Evolutionary conservation across 2,888 invertebrate genomes (phyloP), one percentile per base, ranked within the genome.

Genomic region (Calameuta filiformis): DNA sequence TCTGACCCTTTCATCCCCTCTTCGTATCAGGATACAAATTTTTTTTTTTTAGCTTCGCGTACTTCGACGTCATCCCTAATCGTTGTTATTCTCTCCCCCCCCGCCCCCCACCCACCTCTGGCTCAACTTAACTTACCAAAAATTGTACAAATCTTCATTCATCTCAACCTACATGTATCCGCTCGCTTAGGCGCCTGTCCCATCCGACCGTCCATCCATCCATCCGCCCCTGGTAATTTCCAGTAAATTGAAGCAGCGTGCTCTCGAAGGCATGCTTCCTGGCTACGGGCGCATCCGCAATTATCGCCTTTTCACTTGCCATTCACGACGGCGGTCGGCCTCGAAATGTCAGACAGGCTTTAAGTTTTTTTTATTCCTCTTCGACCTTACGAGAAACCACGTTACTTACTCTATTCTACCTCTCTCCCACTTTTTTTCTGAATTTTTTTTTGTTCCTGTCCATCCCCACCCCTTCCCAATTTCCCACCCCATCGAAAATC

Each of bases 21-120:
- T 12, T 12, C 37, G 12, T 12, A 1, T 35, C 37, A 15, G 3
- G 12, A 37, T 12, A 12, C 12, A 37, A 37, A 15, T 4, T 37
- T 37, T 37, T 37, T 37, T 37, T 37, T 37, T 37, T 37, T 15
- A 37, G 3, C 12, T 11, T 3, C 12, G 12, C 37, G 4, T 4
- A 12, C 12, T 40, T 40, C 6, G 4, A 15, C 15, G 4, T 69
- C 37, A 30, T 40, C 30, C 30, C 35, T 75, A 73, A 34, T 56
- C 71, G 68, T 76, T 35, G 71, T 69, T 33, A 33, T 68, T 69
- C 35, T 34, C 73, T 73, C 77, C 35, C 68, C 71, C 40, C 37
- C 23, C n/a, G 30, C 23, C 56, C 69, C 31, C 73, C 15, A n/a
- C n/a, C n/a, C n/a, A n/a, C n/a, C 40, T 15, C 12, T 35, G 73